Percentiles rank a stretch among this genome's conserved stretches.
Conservation (phyloP, 2,888 invertebrate genomes). For the Catonia carolina region DNA sequence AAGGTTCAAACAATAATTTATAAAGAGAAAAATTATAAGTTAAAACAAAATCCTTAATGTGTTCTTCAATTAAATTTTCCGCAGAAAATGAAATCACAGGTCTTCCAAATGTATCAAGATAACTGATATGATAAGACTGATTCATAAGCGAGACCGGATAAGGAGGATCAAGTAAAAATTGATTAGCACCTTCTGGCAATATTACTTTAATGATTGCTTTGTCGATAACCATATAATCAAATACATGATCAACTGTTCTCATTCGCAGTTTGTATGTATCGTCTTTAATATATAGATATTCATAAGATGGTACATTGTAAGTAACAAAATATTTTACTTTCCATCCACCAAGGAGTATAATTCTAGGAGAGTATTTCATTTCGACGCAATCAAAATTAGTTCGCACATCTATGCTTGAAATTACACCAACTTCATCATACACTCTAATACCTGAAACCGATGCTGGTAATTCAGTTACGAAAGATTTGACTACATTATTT, state of each 20-base stretch:
- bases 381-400: conserved; percentile 88
- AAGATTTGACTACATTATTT: conserved; percentile 81
- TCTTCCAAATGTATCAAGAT: conserved; percentile 89
- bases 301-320: conserved; percentile 95
- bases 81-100: conserved; percentile 78
- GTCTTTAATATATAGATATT: conserved; percentile 71
- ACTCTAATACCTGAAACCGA: conserved; percentile 95
- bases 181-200: conserved; percentile 86
- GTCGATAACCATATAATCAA: conserved; percentile 94
- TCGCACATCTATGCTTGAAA: conserved; percentile 92
- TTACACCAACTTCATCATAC: conserved; percentile 96
- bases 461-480: conserved; percentile 63
- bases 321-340: conserved; percentile 94
- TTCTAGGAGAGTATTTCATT: conserved; percentile 88
- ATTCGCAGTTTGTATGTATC: conserved; percentile 58
- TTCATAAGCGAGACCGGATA: conserved; percentile 70
- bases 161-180: conserved; percentile 73
- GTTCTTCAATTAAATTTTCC: conserved; percentile 87
- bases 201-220: conserved; percentile 82
- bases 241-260: conserved; percentile 93
- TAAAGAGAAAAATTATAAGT: conserved; percentile 74
- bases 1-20: conserved; percentile 84
- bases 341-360: conserved; percentile 99
- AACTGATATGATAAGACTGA: conserved; percentile 78
- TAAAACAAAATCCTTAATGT: conserved; percentile 87